Evolutionary conservation across 1,140 invertebrate genomes (phyloP).

Genomic region (Augochlora pura): DNA sequence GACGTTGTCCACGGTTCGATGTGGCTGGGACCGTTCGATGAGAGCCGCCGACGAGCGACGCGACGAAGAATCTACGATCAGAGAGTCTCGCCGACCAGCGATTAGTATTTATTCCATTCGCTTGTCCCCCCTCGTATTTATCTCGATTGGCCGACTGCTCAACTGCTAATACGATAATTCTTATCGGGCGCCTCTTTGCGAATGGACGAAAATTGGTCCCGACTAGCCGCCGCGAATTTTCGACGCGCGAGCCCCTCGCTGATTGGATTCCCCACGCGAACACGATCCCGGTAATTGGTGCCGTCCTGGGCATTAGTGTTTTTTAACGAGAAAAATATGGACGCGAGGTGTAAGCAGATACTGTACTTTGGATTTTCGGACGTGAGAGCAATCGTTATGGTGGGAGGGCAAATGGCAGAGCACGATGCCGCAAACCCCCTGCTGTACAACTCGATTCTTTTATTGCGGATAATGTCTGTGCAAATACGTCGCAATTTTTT

Average conservation of each 20-base stretch:
- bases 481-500: too few relatives aligned
- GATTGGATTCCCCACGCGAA: conserved; percentile 2
- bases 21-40: neutral
- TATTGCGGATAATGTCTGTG: neutral
- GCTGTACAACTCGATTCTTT: neutral
- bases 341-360: conserved; percentile 17
- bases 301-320: conserved; percentile 9
- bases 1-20: too few relatives aligned
- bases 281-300: conserved; percentile 28
- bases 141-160: conserved; percentile 41
- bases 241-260: neutral
- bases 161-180: conserved; percentile 53
- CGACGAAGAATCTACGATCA: conserved; percentile 16
- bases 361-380: conserved; percentile 19
- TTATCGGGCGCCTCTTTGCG: conserved; percentile 33
- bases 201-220: conserved; percentile 43
- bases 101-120: conserved; percentile 50
- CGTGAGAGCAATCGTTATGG: conserved; percentile 23
- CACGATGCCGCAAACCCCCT: neutral
- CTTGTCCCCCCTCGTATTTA: conserved; percentile 17
- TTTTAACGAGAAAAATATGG: conserved; percentile 11
- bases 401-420: neutral
- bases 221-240: conserved; percentile 37
- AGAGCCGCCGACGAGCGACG: conserved; percentile 4
- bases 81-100: conserved; percentile 23